phyloP scores from a whole-genome alignment of 1,140 invertebrate species.

The Drosophila jambulina region DNA sequence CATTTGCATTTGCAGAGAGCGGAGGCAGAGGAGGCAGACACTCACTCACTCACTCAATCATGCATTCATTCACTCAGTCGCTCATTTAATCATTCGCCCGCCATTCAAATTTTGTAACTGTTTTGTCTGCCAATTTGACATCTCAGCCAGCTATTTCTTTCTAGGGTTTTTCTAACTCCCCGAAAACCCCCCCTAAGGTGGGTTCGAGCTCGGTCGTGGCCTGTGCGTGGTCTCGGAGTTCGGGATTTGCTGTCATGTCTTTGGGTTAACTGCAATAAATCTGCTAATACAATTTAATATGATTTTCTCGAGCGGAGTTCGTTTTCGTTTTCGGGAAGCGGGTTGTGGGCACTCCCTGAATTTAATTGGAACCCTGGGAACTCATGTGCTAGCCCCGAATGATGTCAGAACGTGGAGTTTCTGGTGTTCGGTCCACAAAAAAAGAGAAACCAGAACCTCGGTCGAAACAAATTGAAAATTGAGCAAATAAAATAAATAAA shows the following conservation, averaged over 20 bases:
- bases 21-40: constrained; percentile 30
- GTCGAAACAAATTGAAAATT: constrained; percentile 19
- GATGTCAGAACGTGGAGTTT: constrained; percentile 40
- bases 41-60: constrained; percentile 40
- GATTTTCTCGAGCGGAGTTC: constrained; percentile 32
- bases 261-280: constrained; percentile 70
- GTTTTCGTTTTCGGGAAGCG: constrained; percentile 33
- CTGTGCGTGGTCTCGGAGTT: constrained; percentile 54
- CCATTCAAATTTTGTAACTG: constrained; percentile 72
- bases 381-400: constrained; percentile 25
- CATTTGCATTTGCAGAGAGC: constrained; percentile 60
- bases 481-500: constrained; percentile 22
- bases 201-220: constrained; percentile 44
- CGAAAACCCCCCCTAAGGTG: constrained; percentile 30
- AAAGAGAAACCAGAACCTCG: constrained; percentile 3
- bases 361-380: constrained; percentile 45
- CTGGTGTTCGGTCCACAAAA: constrained; percentile 8
- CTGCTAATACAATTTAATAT: constrained; percentile 76
- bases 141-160: constrained; percentile 54
- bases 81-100: constrained; percentile 34
- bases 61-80: constrained; percentile 55
- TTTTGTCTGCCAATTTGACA: constrained; percentile 75
- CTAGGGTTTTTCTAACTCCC: neutral
- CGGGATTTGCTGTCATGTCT: constrained; percentile 60
- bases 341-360: constrained; percentile 34